Percentiles rank a stretch among this genome's conserved stretches.
Conservation (phyloP, 2,888 invertebrate genomes). For the Thymelicus sylvestris region DNA sequence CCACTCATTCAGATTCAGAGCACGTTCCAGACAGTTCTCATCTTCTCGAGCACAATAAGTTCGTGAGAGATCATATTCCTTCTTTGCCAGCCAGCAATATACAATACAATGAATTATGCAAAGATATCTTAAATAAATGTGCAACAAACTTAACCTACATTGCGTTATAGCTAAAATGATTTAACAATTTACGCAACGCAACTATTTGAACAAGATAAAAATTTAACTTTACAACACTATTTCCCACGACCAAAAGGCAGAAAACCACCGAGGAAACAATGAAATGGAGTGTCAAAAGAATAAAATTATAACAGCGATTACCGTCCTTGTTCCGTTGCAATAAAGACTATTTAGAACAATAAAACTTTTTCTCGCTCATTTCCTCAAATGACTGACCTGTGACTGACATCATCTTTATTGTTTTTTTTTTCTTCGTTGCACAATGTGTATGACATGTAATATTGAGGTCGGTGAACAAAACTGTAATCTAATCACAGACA, state of each 20-base stretch:
- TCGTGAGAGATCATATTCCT: conserved; percentile 29
- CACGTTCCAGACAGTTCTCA: conserved; percentile 15
- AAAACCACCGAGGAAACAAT: conserved; percentile 28
- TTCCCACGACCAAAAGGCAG: conserved; percentile 30
- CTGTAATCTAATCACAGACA: too few species aligned
- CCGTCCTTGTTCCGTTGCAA: conserved; percentile 26
- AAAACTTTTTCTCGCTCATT: conserved; percentile 29
- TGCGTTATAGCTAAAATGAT: conserved; percentile 23
- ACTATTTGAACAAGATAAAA: conserved; percentile 19
- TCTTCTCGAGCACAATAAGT: conserved; percentile 15
- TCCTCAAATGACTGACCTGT: conserved; percentile 28
- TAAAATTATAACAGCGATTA: conserved; percentile 27
- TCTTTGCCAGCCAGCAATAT: not conserved
- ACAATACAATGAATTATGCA: not conserved
- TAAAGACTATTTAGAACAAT: conserved; percentile 19
- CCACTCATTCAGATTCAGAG: conserved; percentile 22
- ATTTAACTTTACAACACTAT: conserved; percentile 13
- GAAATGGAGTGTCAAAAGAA: conserved; percentile 32
- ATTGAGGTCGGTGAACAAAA: not conserved
- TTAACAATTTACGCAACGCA: conserved; percentile 23
- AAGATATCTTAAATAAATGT: conserved; percentile 9
- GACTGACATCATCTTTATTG: conserved; percentile 30
- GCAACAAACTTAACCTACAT: conserved; percentile 16
- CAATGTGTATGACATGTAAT: conserved; percentile 5
- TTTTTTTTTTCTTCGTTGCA: conserved; percentile 18